These are phyloP conservation scores for Lepilemur ruficaudatus DNA, from an alignment of 2,797 vertebrate genomes.

Conservation along the genomic window DNA sequence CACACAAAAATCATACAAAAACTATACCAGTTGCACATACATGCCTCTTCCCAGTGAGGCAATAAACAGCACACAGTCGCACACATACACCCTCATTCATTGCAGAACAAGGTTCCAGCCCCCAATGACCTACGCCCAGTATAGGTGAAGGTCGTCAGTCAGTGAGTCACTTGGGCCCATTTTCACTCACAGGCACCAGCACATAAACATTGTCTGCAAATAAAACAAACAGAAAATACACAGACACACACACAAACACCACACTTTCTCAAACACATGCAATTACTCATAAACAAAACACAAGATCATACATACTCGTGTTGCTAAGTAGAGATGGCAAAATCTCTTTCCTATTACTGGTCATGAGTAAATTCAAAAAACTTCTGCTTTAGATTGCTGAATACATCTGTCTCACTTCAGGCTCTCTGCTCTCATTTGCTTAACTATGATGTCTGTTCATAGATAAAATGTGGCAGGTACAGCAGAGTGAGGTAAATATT, in stretches of 20 bases:
- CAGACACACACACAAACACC: neutral
- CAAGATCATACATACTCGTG: neutral
- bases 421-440: neutral
- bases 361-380: neutral
- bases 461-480: neutral
- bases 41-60: neutral
- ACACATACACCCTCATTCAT: rapidly evolving
- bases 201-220: neutral
- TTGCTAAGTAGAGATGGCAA: neutral
- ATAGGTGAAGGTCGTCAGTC: neutral
- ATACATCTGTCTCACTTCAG: neutral
- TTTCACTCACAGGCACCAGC: neutral
- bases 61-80: neutral
- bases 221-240: neutral
- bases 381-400: neutral
- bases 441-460: neutral
- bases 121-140: neutral
- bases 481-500: neutral
- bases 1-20: neutral
- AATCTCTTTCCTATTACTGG: neutral
- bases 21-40: neutral
- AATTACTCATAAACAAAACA: neutral
- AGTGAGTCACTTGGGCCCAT: neutral
- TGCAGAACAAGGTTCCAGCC: neutral
- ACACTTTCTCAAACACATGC: neutral